These are phyloP conservation scores for Elephas maximus DNA, from an alignment of 2,113 vertebrate genomes.

Conservation along the genomic window DNA sequence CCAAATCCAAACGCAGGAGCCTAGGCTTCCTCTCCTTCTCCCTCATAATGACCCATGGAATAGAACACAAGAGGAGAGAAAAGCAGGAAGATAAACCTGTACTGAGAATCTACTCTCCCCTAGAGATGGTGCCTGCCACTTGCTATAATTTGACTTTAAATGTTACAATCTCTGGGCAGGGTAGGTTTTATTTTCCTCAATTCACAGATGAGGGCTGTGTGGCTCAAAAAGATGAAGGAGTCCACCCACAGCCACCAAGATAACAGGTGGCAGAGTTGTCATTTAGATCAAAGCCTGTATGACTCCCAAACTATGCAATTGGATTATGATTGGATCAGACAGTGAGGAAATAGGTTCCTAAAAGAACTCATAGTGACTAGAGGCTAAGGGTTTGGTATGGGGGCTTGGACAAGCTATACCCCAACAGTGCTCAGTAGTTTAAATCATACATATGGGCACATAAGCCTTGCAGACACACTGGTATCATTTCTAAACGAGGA, in stretches of 20 bases:
- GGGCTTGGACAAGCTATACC: neutral
- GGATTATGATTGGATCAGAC: neutral
- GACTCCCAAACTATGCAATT: neutral
- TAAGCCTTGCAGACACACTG: fast-evolving
- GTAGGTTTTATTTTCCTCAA: constrained; percentile 3
- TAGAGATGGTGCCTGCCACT: fast-evolving
- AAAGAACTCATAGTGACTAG: neutral
- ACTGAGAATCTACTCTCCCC: neutral
- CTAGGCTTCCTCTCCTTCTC: neutral
- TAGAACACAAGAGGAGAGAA: neutral
- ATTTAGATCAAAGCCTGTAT: neutral
- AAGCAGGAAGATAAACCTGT: neutral
- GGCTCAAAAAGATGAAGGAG: neutral
- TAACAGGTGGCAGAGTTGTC: neutral
- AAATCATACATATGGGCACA: fast-evolving
- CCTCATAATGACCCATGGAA: neutral
- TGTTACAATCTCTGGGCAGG: neutral
- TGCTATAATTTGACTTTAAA: neutral
- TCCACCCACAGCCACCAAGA: neutral
- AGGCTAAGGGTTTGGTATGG: neutral
- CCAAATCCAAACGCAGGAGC: neutral
- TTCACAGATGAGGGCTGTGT: constrained; percentile 4
- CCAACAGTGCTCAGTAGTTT: neutral
- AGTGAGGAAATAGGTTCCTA: neutral
- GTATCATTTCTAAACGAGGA: neutral